phyloP scores from a whole-genome alignment of 2,797 vertebrate species.

The Melanotaenia parkinsoni region DNA sequence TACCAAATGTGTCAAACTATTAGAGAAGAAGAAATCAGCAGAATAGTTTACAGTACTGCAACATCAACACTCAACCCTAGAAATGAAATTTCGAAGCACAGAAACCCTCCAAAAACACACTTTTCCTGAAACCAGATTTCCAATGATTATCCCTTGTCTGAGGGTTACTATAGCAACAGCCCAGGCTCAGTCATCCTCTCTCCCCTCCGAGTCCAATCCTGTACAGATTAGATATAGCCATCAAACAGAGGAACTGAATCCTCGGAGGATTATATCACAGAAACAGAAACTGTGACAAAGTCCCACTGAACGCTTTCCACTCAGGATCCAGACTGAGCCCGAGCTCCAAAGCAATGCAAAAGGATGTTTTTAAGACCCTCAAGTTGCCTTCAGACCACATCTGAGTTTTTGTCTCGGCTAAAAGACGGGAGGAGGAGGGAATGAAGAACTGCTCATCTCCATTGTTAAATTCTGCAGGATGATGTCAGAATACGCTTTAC shows the following conservation, averaged over 20 bases:
- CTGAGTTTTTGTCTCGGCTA: slow-evolving; percentile 39
- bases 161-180: slow-evolving; percentile 65
- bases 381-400: slow-evolving; percentile 13
- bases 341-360: slow-evolving; percentile 21
- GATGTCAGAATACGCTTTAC: slow-evolving; percentile 40
- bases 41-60: not conserved
- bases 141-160: slow-evolving; percentile 37
- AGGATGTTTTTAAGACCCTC: slow-evolving; percentile 30
- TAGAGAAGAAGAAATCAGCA: not conserved
- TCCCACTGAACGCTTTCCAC: not conserved
- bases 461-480: slow-evolving; percentile 21
- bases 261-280: slow-evolving; percentile 45
- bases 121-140: slow-evolving; percentile 40
- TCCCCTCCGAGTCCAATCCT: slow-evolving; percentile 53
- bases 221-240: slow-evolving; percentile 61
- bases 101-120: slow-evolving; percentile 36
- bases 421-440: fast-evolving
- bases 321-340: slow-evolving; percentile 9
- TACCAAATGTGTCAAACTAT: not conserved
- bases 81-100: slow-evolving; percentile 3
- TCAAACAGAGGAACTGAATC: slow-evolving; percentile 48
- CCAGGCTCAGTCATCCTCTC: slow-evolving; percentile 35
- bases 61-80: not conserved
- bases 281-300: slow-evolving; percentile 42
- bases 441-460: not conserved